Percentiles rank a stretch among this genome's conserved stretches.
Conservation (phyloP, 2,113 vertebrate species). For the Xenopus borealis region DNA sequence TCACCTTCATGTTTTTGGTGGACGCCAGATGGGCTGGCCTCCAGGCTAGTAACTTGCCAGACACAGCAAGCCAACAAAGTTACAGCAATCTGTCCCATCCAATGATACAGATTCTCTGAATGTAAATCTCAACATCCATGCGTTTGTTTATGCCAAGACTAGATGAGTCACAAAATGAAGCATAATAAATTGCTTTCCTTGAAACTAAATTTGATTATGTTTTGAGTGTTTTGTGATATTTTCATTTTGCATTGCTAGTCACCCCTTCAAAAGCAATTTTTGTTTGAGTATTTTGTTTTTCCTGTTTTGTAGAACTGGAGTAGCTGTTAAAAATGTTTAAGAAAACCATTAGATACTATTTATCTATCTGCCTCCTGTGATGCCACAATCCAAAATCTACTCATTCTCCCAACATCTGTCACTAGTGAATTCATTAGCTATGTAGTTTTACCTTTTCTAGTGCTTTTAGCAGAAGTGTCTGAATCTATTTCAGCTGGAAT, state of each 20-base stretch:
- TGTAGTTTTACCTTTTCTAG: too few relatives aligned
- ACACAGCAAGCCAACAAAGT: neutral
- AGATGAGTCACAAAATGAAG: neutral
- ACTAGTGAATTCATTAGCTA: neutral
- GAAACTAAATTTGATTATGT: too few relatives aligned
- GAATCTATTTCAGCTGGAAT: too few relatives aligned
- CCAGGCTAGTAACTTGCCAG: constrained; percentile 74
- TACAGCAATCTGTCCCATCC: neutral
- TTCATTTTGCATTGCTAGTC: neutral
- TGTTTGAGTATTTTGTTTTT: neutral
- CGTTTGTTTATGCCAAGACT: neutral
- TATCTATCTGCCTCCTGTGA: neutral
- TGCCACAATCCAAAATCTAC: neutral
- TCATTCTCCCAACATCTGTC: constrained; percentile 7
- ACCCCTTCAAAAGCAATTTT: neutral
- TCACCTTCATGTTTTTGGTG: constrained; percentile 87
- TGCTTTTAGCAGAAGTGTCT: too few relatives aligned
- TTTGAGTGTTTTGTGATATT: neutral
- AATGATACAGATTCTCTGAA: constrained; percentile 15
- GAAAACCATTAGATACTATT: neutral
- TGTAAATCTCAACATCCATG: neutral
- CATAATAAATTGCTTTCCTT: neutral
- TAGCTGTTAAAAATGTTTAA: neutral
- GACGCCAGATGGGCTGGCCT: constrained; percentile 85
- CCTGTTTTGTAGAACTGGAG: neutral